Evolutionary conservation across 2,797 vertebrate species (phyloP).

Genomic region (Salmo trutta): DNA sequence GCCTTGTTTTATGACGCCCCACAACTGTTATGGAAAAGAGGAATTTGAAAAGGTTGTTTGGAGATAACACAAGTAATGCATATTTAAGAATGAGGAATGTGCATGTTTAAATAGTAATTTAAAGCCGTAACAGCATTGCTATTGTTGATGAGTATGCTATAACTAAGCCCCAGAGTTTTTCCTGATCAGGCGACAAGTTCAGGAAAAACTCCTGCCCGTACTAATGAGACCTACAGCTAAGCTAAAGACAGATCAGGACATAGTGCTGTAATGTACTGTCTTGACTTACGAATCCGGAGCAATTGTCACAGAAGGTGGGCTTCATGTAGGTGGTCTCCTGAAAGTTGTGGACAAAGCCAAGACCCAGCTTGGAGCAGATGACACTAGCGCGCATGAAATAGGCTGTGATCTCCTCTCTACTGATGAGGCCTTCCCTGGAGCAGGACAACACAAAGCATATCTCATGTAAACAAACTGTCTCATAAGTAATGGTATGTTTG

Average conservation of each 20-base stretch:
- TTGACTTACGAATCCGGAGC: conserved; percentile 93
- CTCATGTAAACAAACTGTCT: background rate
- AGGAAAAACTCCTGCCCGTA: background rate
- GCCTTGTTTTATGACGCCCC: conserved; percentile 97
- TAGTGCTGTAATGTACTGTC: background rate
- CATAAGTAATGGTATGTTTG: background rate
- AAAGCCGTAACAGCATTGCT: background rate
- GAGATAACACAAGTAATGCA: conserved; percentile 80
- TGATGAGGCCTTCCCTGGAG: conserved; percentile 89
- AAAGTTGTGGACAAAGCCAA: conserved; percentile 94
- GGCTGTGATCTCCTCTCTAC: conserved; percentile 91
- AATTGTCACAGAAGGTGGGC: conserved; percentile 97
- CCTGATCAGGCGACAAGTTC: background rate
- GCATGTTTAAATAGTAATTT: background rate
- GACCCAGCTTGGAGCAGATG: conserved; percentile 92
- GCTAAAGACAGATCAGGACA: background rate
- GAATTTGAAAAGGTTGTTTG: background rate
- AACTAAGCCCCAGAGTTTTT: background rate
- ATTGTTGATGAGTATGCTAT: background rate
- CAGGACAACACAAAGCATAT: background rate
- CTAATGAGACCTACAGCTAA: background rate
- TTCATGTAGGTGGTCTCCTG: conserved; percentile 96
- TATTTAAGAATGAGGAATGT: background rate
- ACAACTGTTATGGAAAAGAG: conserved; percentile 74
- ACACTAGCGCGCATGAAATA: conserved; percentile 97